A percentile compares a stretch with the other conserved stretches of the same genome.
Evolutionary conservation across 92 coral and sea anemone species (phyloP).

Genomic region (Virgularia gustaviana): DNA sequence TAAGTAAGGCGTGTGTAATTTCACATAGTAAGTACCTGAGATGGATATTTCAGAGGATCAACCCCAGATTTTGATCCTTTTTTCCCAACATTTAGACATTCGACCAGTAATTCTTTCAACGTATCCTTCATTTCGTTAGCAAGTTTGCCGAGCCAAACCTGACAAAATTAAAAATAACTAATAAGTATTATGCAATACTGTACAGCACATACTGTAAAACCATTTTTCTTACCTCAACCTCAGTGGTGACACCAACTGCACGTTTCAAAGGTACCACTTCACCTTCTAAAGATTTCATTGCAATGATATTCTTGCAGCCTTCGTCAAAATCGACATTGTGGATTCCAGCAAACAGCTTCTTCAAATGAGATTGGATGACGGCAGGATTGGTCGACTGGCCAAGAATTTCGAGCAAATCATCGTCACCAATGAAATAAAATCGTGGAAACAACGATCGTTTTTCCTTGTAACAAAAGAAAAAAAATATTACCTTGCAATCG

Average conservation of each 20-base stretch:
- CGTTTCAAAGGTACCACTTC: constrained; percentile 78
- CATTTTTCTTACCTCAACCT: constrained; percentile 71
- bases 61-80: constrained; percentile 81
- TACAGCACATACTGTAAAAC: too few relatives aligned
- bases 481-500: too few relatives aligned
- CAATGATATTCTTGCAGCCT: constrained; percentile 79
- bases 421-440: constrained; percentile 95
- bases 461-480: constrained; percentile 52
- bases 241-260: constrained; percentile 86
- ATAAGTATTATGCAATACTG: too few relatives aligned
- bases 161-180: background rate
- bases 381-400: constrained; percentile 96
- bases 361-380: constrained; percentile 94
- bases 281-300: constrained; percentile 95
- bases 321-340: constrained; percentile 91
- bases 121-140: constrained; percentile 98
- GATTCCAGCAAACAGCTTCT: constrained; percentile 94
- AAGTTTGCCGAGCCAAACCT: constrained; percentile 97
- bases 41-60: constrained; percentile 89
- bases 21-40: constrained; percentile 84
- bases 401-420: constrained; percentile 81
- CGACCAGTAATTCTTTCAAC: constrained; percentile 70
- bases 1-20: background rate
- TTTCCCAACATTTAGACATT: constrained; percentile 73
- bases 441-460: constrained; percentile 94